phyloP scores from a whole-genome alignment of 1,140 invertebrate genomes.

The Eulimnadia texana region DNA sequence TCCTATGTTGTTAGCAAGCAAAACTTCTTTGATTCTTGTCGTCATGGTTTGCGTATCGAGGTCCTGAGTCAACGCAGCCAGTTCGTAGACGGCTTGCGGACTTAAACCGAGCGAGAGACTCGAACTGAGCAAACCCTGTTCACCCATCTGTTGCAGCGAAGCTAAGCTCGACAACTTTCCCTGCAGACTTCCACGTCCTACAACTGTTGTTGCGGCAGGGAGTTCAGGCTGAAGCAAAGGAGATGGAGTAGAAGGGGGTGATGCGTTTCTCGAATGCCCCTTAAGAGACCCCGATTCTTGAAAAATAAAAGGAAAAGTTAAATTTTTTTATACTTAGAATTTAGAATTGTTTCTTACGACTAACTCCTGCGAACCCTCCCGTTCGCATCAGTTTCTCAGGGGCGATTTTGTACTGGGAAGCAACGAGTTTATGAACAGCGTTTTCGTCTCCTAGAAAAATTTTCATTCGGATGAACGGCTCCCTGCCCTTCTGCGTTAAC shows the following conservation, averaged over 20 bases:
- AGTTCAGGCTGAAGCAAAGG: no score
- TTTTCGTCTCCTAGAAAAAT: conserved; percentile 95
- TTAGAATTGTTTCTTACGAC: conserved; percentile 36
- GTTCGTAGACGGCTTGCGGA: conserved; percentile 74
- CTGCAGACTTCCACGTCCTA: no score
- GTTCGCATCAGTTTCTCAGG: conserved; percentile 90
- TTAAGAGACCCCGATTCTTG: background rate
- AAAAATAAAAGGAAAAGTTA: background rate
- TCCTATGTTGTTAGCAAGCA: conserved; percentile 91
- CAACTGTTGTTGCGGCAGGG: no score
- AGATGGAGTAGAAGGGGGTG: background rate
- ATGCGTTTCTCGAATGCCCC: background rate
- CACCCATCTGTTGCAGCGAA: no score
- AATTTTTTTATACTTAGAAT: background rate
- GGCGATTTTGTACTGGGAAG: conserved; percentile 92
- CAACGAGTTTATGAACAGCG: conserved; percentile 88
- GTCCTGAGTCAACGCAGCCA: conserved; percentile 89
- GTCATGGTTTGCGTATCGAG: conserved; percentile 92
- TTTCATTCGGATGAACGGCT: conserved; percentile 95
- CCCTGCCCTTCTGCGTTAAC: conserved; percentile 89
- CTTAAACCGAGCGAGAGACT: conserved; percentile 39
- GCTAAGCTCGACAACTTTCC: no score
- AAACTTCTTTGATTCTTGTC: conserved; percentile 89
- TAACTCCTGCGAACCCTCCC: conserved; percentile 72
- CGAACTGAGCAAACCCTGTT: background rate